Evolutionary conservation across 2,113 vertebrate genomes (phyloP).

Genomic region (Oophaga pumilio): DNA sequence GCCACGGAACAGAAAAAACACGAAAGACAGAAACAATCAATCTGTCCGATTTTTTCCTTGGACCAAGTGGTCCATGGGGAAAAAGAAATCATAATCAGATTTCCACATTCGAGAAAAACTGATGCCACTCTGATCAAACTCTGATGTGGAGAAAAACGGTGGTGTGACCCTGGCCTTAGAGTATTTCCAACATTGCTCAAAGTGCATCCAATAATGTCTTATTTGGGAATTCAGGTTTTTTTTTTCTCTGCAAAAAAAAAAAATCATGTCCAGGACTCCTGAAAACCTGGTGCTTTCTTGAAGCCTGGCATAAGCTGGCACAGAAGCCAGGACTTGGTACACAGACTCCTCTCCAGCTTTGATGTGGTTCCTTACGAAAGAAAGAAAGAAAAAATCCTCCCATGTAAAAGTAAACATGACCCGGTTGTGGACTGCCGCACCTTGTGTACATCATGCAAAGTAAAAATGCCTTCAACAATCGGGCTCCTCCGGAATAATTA

Average conservation of each 20-base stretch:
- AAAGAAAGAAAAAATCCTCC: conserved; percentile 19
- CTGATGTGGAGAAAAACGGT: too few relatives aligned
- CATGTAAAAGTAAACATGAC: conserved; percentile 80
- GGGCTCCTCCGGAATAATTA: conserved; percentile 58
- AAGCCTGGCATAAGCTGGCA: conserved; percentile 1
- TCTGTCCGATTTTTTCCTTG: too few relatives aligned
- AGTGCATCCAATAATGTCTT: neutral
- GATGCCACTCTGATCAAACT: too few relatives aligned
- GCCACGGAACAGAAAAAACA: too few relatives aligned
- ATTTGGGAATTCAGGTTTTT: neutral
- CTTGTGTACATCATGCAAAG: conserved; percentile 58
- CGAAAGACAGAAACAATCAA: too few relatives aligned
- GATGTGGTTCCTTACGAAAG: conserved; percentile 76
- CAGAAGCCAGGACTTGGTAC: conserved; percentile 56
- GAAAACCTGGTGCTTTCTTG: neutral
- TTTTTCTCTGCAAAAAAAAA: neutral
- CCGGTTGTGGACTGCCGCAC: conserved; percentile 43
- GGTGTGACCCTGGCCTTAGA: too few relatives aligned
- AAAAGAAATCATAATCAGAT: too few relatives aligned
- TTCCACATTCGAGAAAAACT: too few relatives aligned
- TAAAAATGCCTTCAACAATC: conserved; percentile 61
- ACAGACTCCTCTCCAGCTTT: conserved; percentile 68
- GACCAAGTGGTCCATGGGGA: too few relatives aligned
- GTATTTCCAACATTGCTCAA: too few relatives aligned
- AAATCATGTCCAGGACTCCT: neutral